Conservation (phyloP, 1,140 invertebrate species). For the Drosophila tani region DNA sequence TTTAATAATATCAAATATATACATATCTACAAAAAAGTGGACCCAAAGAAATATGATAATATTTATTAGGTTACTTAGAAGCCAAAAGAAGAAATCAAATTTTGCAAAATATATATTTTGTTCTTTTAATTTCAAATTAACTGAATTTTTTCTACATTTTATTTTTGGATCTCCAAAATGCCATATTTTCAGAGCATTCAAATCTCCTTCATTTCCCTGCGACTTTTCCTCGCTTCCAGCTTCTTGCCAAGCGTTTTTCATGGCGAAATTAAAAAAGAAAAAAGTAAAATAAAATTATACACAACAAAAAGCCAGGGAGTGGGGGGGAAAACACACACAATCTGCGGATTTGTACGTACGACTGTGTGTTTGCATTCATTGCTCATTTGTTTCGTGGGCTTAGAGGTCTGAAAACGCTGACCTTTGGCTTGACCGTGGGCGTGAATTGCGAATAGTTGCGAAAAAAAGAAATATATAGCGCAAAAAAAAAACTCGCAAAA, state of each 20-base stretch:
- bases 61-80: no score
- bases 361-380: conserved; percentile 38
- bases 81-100: no score
- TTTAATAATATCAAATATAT: no score
- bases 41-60: no score
- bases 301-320: background rate
- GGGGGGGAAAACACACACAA: conserved; percentile 5
- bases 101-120: background rate
- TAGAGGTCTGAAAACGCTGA: conserved; percentile 44
- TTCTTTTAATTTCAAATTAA: no score
- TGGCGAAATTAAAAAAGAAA: conserved; percentile 19
- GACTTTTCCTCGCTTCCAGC: background rate
- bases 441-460: conserved; percentile 68
- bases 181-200: background rate
- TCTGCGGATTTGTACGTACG: conserved; percentile 6
- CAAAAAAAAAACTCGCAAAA: conserved; percentile 8
- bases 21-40: no score
- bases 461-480: conserved; percentile 27
- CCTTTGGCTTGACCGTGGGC: conserved; percentile 81
- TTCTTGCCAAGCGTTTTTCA: conserved; percentile 24
- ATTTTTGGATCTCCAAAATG: no score
- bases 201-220: background rate
- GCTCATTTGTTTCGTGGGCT: conserved; percentile 48
- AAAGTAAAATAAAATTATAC: conserved; percentile 14
- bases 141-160: no score